These are phyloP conservation scores for Oscheius sp. DNA, from an alignment of 2,888 invertebrate species.

Conservation along the genomic window DNA sequence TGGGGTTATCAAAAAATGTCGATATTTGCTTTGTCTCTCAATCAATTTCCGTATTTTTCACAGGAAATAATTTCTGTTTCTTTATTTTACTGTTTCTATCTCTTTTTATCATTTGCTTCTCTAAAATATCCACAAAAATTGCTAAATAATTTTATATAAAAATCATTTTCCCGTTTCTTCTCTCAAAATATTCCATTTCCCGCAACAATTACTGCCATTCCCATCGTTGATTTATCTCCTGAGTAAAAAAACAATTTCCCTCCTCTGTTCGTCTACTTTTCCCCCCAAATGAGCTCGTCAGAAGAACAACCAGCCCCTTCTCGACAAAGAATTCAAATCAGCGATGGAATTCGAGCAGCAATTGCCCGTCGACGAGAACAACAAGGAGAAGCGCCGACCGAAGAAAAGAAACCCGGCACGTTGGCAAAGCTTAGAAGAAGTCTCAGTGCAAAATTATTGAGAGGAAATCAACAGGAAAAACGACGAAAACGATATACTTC, in stretches of 20 bases:
- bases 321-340: slow-evolving; percentile 9
- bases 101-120: too few relatives aligned
- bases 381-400: not conserved
- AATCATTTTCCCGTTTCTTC: too few relatives aligned
- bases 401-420: not conserved
- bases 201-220: not conserved
- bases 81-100: too few relatives aligned
- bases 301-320: slow-evolving; percentile 10
- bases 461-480: not conserved
- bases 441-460: not conserved
- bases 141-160: too few relatives aligned
- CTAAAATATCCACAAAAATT: too few relatives aligned
- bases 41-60: not conserved
- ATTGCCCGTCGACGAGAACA: slow-evolving; percentile 10
- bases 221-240: slow-evolving; percentile 1
- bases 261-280: too few relatives aligned
- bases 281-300: not conserved
- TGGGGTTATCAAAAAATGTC: not conserved
- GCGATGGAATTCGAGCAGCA: slow-evolving; percentile 22
- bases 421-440: slow-evolving; percentile 9
- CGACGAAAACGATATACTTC: slow-evolving; percentile 13
- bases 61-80: too few relatives aligned
- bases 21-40: not conserved
- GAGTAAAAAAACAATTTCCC: too few relatives aligned
- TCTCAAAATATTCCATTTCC: not conserved